A percentile compares a stretch with the other conserved stretches of the same genome.
These are phyloP conservation scores for Lagenorhynchus albirostris DNA, from an alignment of 2,113 vertebrate species.

Conservation along the genomic window DNA sequence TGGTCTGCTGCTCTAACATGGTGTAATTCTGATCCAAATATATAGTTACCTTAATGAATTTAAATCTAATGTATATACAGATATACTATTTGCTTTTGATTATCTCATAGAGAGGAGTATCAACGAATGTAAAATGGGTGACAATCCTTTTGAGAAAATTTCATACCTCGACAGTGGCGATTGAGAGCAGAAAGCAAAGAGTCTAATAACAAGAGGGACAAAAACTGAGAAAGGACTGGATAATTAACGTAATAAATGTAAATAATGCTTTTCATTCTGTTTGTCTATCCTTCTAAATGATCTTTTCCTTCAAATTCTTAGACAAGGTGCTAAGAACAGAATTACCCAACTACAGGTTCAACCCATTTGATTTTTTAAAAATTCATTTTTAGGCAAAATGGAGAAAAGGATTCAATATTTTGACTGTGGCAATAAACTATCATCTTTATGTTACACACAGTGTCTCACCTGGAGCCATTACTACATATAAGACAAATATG, in stretches of 20 bases:
- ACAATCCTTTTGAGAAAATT: neutral
- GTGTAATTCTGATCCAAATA: constrained; percentile 7
- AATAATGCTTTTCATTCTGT: neutral
- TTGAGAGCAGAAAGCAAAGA: neutral
- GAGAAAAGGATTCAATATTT: neutral
- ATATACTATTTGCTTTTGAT: neutral
- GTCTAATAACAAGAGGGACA: neutral
- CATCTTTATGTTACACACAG: neutral
- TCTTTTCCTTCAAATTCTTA: constrained; percentile 27
- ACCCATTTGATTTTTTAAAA: neutral
- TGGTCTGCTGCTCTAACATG: neutral
- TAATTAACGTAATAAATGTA: neutral
- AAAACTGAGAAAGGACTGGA: neutral
- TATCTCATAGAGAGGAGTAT: neutral
- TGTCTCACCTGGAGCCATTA: neutral
- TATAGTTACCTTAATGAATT: neutral
- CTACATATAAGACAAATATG: neutral
- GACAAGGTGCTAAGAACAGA: neutral
- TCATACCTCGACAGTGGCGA: neutral
- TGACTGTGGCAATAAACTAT: neutral
- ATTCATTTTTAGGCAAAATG: neutral
- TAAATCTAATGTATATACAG: neutral
- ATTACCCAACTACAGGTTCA: neutral
- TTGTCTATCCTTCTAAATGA: constrained; percentile 1
- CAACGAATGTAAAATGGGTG: neutral